phyloP scores from a whole-genome alignment of 2,797 vertebrate species.

The Sebastes umbrosus region DNA sequence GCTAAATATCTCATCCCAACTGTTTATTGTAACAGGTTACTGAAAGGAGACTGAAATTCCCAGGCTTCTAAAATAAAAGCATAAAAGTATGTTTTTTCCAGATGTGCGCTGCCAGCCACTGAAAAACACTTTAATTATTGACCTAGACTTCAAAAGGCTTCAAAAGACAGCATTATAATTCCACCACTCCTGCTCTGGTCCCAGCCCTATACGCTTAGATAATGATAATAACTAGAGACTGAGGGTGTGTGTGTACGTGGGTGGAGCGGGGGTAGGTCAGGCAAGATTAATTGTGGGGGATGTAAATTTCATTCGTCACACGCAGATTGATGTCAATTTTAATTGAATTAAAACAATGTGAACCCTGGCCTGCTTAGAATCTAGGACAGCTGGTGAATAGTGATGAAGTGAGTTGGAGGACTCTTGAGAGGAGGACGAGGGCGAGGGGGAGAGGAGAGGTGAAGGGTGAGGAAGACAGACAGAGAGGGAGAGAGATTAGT shows the following conservation, averaged over 20 bases:
- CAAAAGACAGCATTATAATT: constrained; percentile 56
- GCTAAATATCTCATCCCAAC: background rate
- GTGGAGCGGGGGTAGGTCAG: constrained; percentile 58
- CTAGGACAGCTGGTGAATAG: constrained; percentile 68
- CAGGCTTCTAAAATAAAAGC: background rate
- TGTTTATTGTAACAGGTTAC: background rate
- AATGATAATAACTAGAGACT: constrained; percentile 62
- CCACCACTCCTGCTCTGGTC: constrained; percentile 31
- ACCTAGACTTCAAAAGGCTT: constrained; percentile 61
- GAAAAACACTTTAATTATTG: constrained; percentile 55
- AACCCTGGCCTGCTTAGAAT: constrained; percentile 67
- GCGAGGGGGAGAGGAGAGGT: constrained; percentile 14
- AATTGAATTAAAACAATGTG: constrained; percentile 83
- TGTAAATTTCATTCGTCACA: constrained; percentile 81
- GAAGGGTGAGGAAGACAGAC: constrained; percentile 30
- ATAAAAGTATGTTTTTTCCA: constrained; percentile 3
- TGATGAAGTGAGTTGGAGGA: constrained; percentile 64
- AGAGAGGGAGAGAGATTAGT: constrained; percentile 50
- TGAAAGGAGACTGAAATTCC: background rate
- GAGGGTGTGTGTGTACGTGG: constrained; percentile 33
- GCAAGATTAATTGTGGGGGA: constrained; percentile 76
- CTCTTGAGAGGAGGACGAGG: constrained; percentile 19
- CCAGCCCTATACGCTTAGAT: constrained; percentile 45
- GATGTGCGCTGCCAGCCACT: constrained; percentile 9
- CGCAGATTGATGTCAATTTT: constrained; percentile 80